A percentile compares a stretch with the other conserved stretches of the same genome.
These are phyloP conservation scores for Ciconia nigra DNA, from an alignment of 2,797 vertebrate genomes.

Conservation along the genomic window DNA sequence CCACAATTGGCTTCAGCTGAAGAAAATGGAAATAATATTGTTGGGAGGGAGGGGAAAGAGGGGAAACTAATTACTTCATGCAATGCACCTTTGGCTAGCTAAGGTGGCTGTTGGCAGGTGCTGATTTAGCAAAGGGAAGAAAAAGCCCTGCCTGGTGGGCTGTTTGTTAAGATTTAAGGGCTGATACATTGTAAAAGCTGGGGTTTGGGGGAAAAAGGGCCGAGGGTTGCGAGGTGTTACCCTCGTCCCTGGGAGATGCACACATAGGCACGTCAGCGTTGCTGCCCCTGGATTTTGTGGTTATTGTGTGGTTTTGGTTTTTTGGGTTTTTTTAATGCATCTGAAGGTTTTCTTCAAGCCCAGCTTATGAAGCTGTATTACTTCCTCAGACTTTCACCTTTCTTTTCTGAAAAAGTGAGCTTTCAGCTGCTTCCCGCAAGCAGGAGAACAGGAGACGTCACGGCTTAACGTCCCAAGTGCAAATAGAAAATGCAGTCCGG, in stretches of 20 bases:
- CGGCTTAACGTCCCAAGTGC: accelerated
- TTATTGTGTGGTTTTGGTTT: background rate
- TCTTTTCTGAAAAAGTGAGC: background rate
- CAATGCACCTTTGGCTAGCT: background rate
- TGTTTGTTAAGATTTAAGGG: background rate
- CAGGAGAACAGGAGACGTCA: background rate
- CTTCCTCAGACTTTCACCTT: background rate
- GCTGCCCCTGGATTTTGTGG: background rate
- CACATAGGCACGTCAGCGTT: accelerated
- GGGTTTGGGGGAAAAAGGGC: background rate
- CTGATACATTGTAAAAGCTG: background rate
- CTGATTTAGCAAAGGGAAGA: background rate
- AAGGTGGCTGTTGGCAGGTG: background rate
- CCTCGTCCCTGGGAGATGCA: no score
- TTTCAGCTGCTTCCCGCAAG: background rate
- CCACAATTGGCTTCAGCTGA: background rate
- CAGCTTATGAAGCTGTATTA: background rate
- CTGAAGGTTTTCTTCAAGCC: background rate
- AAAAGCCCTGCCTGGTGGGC: background rate
- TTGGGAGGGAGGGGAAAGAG: background rate
- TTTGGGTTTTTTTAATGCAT: background rate
- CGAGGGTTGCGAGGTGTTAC: background rate
- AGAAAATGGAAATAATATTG: background rate
- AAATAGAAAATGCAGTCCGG: accelerated
- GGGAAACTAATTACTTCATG: background rate